Evolutionary conservation across 2,888 invertebrate species (phyloP).

Genomic region (Zaprionus bogoriensis): DNA sequence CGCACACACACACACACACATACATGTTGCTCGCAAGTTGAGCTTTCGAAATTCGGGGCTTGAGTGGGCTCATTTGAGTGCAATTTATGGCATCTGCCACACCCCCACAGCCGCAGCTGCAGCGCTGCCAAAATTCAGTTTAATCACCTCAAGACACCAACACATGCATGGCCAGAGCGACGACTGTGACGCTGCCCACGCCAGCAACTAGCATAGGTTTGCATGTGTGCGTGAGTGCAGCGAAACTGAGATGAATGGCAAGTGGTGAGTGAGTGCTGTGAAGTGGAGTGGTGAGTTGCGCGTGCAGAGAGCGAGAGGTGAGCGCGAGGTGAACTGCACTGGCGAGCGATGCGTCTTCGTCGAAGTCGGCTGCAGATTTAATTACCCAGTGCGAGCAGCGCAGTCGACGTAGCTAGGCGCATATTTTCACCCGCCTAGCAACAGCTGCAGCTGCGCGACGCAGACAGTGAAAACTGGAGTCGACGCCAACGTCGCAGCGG

Average conservation of each 20-base stretch:
- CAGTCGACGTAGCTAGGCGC: constrained; percentile 3
- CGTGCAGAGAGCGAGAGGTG: background rate
- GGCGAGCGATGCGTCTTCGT: constrained; percentile 42
- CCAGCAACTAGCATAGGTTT: constrained; percentile 24
- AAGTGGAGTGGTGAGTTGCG: background rate
- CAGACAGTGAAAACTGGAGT: constrained; percentile 59
- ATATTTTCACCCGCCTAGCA: constrained; percentile 70
- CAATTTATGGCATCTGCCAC: constrained; percentile 62
- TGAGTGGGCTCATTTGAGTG: constrained; percentile 25
- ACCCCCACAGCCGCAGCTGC: constrained; percentile 32
- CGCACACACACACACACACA: no score
- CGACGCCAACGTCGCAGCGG: constrained; percentile 38
- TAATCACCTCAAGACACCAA: constrained; percentile 69
- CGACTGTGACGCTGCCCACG: constrained; percentile 41
- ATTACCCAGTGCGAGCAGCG: constrained; percentile 49
- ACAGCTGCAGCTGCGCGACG: constrained; percentile 58
- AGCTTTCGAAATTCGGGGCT: constrained; percentile 7
- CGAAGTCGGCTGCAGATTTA: constrained; percentile 64
- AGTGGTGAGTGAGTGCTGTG: constrained; percentile 13
- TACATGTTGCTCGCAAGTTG: no score
- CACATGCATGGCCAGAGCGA: constrained; percentile 46
- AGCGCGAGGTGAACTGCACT: constrained; percentile 9
- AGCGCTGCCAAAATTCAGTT: constrained; percentile 70
- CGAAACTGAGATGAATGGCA: constrained; percentile 11
- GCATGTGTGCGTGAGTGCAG: background rate